Percentiles rank a stretch among this genome's conserved stretches.
Conservation (phyloP, 2,888 invertebrate species). For the Cephus pygmeus region DNA sequence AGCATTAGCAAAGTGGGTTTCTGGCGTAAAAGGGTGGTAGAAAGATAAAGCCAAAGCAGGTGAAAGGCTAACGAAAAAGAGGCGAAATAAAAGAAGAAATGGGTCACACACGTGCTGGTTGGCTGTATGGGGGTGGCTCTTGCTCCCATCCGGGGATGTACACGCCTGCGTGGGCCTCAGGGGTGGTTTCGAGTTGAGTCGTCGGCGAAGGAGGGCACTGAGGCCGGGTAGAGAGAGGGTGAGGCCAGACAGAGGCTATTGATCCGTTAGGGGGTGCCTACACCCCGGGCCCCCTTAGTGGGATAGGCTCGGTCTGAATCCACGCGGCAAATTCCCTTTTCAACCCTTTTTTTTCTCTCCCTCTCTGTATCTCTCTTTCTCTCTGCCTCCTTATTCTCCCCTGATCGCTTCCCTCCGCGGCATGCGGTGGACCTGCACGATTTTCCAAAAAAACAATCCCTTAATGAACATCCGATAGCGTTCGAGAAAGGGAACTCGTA, state of each 20-base stretch:
- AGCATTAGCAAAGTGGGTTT: conserved; percentile 49
- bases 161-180: conserved; percentile 3
- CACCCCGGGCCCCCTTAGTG: conserved; percentile 55
- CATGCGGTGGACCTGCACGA: too few relatives aligned
- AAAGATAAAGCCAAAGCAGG: conserved; percentile 44
- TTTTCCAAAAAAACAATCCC: too few relatives aligned
- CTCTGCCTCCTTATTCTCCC: too few relatives aligned
- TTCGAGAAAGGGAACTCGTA: too few relatives aligned
- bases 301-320: conserved; percentile 61
- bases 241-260: conserved; percentile 64
- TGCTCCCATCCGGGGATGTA: neutral
- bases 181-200: conserved; percentile 51
- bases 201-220: conserved; percentile 60
- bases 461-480: too few relatives aligned
- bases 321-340: conserved; percentile 22
- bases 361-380: neutral
- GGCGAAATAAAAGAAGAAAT: conserved; percentile 33
- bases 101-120: conserved; percentile 33
- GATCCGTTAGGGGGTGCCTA: conserved; percentile 58
- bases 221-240: conserved; percentile 55
- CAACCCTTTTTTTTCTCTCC: neutral
- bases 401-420: too few relatives aligned
- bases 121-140: neutral
- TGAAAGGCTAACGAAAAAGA: conserved; percentile 37
- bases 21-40: conserved; percentile 45